These are phyloP conservation scores for Isurus oxyrinchus DNA, from an alignment of 2,113 vertebrate species.

Conservation along the genomic window DNA sequence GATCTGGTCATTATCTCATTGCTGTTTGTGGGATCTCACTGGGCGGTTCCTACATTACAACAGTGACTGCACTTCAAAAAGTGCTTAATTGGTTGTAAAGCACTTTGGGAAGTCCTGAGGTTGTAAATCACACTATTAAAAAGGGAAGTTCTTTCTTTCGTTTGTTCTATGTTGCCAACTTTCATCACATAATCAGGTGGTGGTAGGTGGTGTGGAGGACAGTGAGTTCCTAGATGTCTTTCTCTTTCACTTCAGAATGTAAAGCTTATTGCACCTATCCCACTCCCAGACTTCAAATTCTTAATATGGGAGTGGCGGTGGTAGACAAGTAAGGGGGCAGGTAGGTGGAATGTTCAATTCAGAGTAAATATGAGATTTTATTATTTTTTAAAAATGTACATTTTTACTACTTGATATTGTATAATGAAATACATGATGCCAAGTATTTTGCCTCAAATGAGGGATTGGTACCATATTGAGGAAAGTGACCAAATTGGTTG, in stretches of 20 bases:
- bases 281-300: background rate
- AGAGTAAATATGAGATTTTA: background rate
- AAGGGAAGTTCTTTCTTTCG: too few species aligned
- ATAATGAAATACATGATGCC: background rate
- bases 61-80: background rate
- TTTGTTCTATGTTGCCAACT: background rate
- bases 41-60: background rate
- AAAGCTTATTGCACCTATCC: background rate
- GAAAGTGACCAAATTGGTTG: background rate
- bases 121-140: background rate
- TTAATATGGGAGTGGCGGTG: background rate
- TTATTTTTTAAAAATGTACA: background rate
- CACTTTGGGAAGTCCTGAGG: background rate
- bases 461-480: conserved; percentile 12
- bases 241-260: background rate
- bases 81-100: background rate
- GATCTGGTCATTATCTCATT: background rate
- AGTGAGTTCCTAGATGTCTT: background rate
- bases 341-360: background rate
- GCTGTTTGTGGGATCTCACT: background rate
- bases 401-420: conserved; percentile 10
- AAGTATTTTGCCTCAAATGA: background rate
- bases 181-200: background rate
- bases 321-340: too few species aligned
- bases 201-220: background rate